Base-by-base conservation (phyloP, 2,113 vertebrate genomes). In the Melanerpes formicivorus region DNA sequence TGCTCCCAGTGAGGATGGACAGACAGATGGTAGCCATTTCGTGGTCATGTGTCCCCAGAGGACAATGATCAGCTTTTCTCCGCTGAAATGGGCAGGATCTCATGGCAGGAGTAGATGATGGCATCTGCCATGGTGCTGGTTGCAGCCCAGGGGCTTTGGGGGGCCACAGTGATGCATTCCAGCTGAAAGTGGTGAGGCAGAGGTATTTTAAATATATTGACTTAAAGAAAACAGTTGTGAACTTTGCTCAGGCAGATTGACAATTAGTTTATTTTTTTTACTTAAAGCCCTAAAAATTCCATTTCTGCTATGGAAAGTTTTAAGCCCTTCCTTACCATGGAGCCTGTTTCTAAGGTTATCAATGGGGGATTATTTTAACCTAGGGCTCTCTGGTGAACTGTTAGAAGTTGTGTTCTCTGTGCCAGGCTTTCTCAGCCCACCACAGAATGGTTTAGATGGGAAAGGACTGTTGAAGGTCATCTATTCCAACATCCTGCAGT, bases 121-220 rank as follows among this genome's bases (percentile, higher is more conserved):
- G 55, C 55, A 17, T 29, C 55, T 56, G 70, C 62, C 1, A 0
- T 30, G 44, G 34, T 26, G 54, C 63, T 50, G 79, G 67, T 14
- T 14, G n/a, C 42, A n/a, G 26, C 14, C 3, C 2, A 13, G 90
- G 84, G 84, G 60, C 64, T 85, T 17, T 1, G 2, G 58, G 81
- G 77, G 84, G 71, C 83, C 2, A 12, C 54, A 42, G 77, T 16
- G 94, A 78, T 91, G 76, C 79, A 71, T 96, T 96, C 94, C 94
- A 95, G 95, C 92, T 94, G 95, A 72, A 92, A 69, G 72, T 90
- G 93, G 90, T 54, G 89, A 67, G 79, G 90, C 93, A 71, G 84
- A 95, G 81, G 94, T 77, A 96, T 95, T 96, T 64, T 94, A 75
- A 95, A 96, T 90, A 6, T 88, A 93, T 93, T 70, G 87, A 90